Evolutionary conservation across 2,797 vertebrate species (phyloP), one percentile per base, ranked within the genome.

Genomic region (Fistularia commersonii): DNA sequence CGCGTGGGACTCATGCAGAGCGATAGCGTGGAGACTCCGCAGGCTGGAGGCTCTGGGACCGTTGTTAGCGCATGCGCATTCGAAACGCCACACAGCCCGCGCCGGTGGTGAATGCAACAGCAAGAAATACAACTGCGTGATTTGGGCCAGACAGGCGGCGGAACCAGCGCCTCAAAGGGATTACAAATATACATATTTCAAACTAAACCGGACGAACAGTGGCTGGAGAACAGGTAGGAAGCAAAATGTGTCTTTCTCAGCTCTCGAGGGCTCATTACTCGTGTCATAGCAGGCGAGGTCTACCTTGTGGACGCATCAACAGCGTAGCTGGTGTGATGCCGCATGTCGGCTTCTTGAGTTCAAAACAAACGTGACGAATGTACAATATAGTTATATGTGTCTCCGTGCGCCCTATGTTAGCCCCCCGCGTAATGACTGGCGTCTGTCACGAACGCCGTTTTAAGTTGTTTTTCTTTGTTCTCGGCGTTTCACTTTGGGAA

Each of bases 61-160:
- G 41, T 12, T 10, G 23, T 7, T 0, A 0, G 70, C 86, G 76
- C 87, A 86, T 84, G 88, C 86, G 86, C 64, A 69, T 0, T 51
- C 33, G 0, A 0, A 41, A n/a, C 46, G 31, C 49, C 69, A 57
- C 54, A 56, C 41, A 54, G 46, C 76, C 69, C 85, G 87, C 87
- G 87, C 86, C 78, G 82, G 80, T 63, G 79, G 72, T 13, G 72
- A 81, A 62, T 9, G 76, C 74, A 72, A 64, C 56, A 11, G 71
- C 54, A 48, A 70, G 76, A 88, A 88, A 87, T 89, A 82, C 65
- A 87, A 88, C 81, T 91, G 89, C 88, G 89, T 88, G 88, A 69
- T 80, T 76, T 13, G 74, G 68, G 66, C 44, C 57, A 73, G 76
- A 73, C 75, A 74, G 66, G 70, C 60, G 69, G 73, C 51, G 34